These are phyloP conservation scores for Mesorhabditis belari DNA, from an alignment of 2,888 invertebrate genomes.

Conservation along the genomic window DNA sequence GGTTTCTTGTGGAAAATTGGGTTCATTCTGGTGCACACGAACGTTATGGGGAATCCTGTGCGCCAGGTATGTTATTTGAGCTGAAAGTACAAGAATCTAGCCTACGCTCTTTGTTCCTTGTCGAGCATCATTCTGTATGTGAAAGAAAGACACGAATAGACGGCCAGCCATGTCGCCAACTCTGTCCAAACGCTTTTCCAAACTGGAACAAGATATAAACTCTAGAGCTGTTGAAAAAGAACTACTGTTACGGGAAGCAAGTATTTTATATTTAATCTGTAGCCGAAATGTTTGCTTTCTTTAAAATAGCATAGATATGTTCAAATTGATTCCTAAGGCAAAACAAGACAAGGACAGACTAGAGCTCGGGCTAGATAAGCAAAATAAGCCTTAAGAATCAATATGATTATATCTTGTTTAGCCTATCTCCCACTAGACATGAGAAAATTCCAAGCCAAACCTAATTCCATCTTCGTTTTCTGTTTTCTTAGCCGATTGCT, in stretches of 20 bases:
- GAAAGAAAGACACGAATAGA: slow-evolving; percentile 28
- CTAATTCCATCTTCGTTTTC: too few species aligned
- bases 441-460: too few species aligned
- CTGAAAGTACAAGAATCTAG: background rate
- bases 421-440: too few species aligned
- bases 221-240: background rate
- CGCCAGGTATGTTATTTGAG: too few species aligned
- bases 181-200: slow-evolving; percentile 41
- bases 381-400: too few species aligned
- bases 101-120: slow-evolving; percentile 33
- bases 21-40: background rate
- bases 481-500: too few species aligned
- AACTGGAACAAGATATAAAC: slow-evolving; percentile 7
- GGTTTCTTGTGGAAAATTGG: slow-evolving; percentile 5
- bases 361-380: too few species aligned
- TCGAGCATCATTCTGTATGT: slow-evolving; percentile 27
- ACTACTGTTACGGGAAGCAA: background rate
- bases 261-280: background rate
- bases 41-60: too few species aligned
- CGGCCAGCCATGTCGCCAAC: slow-evolving; percentile 33
- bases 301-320: background rate
- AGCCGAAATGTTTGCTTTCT: background rate
- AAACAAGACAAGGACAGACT: background rate
- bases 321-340: background rate
- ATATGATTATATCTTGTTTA: too few species aligned